Evolutionary conservation across 2,113 vertebrate genomes (phyloP), one percentile per base, ranked within the genome.

Genomic region (Oenanthe oenanthe): DNA sequence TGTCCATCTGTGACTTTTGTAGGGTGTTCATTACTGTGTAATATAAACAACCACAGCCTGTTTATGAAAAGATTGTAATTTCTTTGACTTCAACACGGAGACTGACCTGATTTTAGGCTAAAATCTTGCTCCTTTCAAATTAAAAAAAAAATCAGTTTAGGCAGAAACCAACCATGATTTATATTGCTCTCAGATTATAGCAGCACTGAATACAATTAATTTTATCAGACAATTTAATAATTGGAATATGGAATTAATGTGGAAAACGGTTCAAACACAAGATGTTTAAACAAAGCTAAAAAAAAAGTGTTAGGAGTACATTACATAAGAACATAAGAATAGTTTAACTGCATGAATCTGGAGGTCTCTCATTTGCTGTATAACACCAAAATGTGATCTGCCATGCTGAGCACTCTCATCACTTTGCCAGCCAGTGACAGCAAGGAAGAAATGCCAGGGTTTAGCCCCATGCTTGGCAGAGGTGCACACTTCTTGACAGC

Each of bases 1-100:
- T 28, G 18, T 36, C 31, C n/a, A 20, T 28, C 28, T 40, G 45
- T 58, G 62, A 62, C n/a, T 75, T 92, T 76, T 48, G 10, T n/a
- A n/a, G 0, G 0, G 22, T 72, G 42, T 32, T 68, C 20, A 42
- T 65, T 67, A 51, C 31, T 1, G 0, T 36, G 14, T 12, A 63
- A 56, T 47, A 40, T 17, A 68, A 57, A 31, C 1, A 6, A 34
- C 12, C 17, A 51, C 20, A 76, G 21, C 12, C 28, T n/a, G 19
- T 68, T 87, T 38, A 21, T 42, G 38, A 58, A 61, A 68, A 48
- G 8, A 8, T 15, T 38, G 19, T 25, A 8, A 17, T 58, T 87
- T 9, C 18, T 81, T 89, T 54, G 77, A 84, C 32, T 81, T 74
- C 45, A 87, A 3, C 42, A 36, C 20, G 40, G 20, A 77, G 12